These are phyloP conservation scores for Hemiscyllium ocellatum DNA, from an alignment of 2,113 vertebrate genomes.

Conservation along the genomic window DNA sequence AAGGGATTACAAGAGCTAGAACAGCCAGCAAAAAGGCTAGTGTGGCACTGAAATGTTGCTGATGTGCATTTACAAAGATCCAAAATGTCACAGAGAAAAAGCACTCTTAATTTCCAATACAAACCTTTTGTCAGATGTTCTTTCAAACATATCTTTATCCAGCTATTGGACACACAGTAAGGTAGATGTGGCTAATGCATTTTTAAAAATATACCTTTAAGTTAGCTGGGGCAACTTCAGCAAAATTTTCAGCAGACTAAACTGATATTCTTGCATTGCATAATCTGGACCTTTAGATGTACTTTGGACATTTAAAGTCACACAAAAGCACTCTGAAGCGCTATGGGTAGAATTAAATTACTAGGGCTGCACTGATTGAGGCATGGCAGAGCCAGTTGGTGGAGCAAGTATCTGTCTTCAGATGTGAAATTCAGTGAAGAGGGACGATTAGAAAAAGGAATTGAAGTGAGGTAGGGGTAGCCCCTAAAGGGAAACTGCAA, in stretches of 20 bases:
- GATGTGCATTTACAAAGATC: neutral
- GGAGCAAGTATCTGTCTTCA: neutral
- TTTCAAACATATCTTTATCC: neutral
- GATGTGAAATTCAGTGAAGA: neutral
- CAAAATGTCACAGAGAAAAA: neutral
- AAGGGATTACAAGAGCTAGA: neutral
- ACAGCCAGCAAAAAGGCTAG: neutral
- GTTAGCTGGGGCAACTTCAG: neutral
- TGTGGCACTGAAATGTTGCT: neutral
- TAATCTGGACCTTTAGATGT: neutral
- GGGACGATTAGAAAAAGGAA: neutral
- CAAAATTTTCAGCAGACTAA: neutral
- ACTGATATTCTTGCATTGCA: neutral
- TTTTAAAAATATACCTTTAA: neutral
- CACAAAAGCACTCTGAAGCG: neutral
- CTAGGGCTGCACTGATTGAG: neutral
- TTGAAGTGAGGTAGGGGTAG: neutral
- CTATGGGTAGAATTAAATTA: neutral
- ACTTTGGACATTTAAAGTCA: neutral
- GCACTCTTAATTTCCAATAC: neutral
- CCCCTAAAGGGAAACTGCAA: neutral
- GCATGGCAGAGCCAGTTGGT: neutral
- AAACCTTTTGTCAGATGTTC: neutral
- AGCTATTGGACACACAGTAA: neutral
- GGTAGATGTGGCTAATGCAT: neutral